Conservation (phyloP, 2,113 vertebrate genomes). For the Lathamus discolor region DNA sequence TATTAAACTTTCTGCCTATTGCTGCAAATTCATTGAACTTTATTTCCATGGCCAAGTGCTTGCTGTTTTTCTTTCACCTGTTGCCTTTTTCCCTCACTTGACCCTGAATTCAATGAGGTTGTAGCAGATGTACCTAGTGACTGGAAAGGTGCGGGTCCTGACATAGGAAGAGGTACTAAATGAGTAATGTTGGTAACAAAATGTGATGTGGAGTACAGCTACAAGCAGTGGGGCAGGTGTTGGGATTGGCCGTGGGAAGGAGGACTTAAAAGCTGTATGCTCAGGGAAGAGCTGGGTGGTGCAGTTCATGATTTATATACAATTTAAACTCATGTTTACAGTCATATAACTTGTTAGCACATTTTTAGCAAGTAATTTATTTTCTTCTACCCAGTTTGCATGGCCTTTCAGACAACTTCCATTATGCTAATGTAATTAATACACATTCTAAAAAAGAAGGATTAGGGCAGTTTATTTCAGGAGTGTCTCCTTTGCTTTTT, state of each 20-base stretch:
- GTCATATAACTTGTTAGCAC: neutral
- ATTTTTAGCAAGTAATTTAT: neutral
- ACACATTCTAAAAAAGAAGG: neutral
- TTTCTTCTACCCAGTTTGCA: neutral
- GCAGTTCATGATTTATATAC: neutral
- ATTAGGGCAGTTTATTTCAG: slow-evolving; percentile 7
- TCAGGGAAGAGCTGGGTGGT: neutral
- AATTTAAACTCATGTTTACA: neutral
- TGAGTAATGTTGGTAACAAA: rapidly evolving
- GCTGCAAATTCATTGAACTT: neutral
- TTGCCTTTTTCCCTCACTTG: neutral
- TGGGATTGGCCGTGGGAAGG: neutral
- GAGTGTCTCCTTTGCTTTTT: neutral
- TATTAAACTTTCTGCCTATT: neutral
- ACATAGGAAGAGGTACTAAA: rapidly evolving
- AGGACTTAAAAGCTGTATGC: neutral
- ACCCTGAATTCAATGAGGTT: neutral
- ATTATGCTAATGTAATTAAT: slow-evolving; percentile 44
- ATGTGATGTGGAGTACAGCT: neutral
- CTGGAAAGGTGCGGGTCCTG: neutral
- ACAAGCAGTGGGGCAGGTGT: neutral
- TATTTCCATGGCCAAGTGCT: neutral
- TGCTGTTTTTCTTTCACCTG: neutral
- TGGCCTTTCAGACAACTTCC: slow-evolving; percentile 1
- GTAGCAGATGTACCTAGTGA: neutral